These are phyloP conservation scores for Ischnura elegans DNA, from an alignment of 2,888 invertebrate species.

Conservation along the genomic window DNA sequence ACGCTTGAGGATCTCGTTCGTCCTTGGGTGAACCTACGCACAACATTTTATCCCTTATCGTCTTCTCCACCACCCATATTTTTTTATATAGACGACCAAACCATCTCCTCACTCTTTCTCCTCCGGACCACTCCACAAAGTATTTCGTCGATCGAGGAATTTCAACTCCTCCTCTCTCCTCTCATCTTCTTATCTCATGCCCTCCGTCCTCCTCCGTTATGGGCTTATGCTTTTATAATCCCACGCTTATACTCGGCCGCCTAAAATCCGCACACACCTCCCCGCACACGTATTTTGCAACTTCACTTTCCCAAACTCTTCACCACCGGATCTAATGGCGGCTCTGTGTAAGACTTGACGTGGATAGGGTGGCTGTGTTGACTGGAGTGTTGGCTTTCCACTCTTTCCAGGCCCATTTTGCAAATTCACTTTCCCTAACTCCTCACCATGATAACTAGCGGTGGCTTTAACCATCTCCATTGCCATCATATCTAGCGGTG, in stretches of 20 bases:
- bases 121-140: not conserved
- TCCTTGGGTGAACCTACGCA: not conserved
- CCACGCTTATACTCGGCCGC: not conserved
- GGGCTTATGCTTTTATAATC: constrained; percentile 26
- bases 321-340: too few species aligned
- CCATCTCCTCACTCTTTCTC: not conserved
- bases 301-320: too few species aligned
- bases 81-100: constrained; percentile 5
- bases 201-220: not conserved
- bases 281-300: not conserved
- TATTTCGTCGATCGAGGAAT: not conserved
- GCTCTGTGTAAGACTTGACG: too few species aligned
- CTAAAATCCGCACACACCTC: not conserved
- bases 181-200: not conserved
- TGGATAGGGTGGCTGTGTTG: too few species aligned
- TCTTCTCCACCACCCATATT: not conserved
- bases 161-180: not conserved
- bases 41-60: constrained; percentile 20
- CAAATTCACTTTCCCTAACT: too few species aligned
- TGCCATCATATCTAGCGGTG: too few species aligned
- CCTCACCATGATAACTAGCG: too few species aligned
- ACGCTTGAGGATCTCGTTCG: not conserved
- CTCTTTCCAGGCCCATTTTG: too few species aligned
- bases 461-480: too few species aligned
- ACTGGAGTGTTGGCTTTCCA: too few species aligned